phyloP scores from a whole-genome alignment of 30 jellyfish, hydroid and myxozoan species.

The Chrysaora quinquecirrha region DNA sequence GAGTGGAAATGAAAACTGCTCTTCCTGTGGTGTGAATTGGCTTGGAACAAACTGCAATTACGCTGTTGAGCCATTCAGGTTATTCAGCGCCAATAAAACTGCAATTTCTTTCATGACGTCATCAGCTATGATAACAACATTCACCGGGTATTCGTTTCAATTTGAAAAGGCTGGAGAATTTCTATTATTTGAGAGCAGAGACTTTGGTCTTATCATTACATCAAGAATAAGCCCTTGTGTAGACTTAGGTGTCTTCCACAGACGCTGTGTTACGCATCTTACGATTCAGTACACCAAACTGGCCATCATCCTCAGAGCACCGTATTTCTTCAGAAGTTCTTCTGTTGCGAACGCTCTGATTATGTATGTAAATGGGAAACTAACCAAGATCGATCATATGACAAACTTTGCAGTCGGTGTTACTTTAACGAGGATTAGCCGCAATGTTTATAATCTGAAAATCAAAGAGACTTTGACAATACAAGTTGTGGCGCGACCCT shows the following conservation, averaged over 20 bases:
- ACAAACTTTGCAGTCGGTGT: conserved; percentile 20
- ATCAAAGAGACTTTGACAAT: conserved; percentile 3
- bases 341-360: conserved; percentile 11
- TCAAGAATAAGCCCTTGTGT: conserved; percentile 33
- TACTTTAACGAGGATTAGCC: conserved; percentile 7
- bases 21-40: conserved; percentile 54
- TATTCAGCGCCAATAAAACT: conserved; percentile 3
- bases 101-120: conserved; percentile 61
- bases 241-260: conserved; percentile 9
- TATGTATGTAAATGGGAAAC: conserved; percentile 21
- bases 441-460: conserved; percentile 34
- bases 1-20: conserved; percentile 62
- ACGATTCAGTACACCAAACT: conserved; percentile 16
- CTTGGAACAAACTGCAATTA: conserved; percentile 44
- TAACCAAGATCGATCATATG: conserved; percentile 27
- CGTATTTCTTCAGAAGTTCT: conserved; percentile 16
- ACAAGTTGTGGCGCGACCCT: conserved; percentile 37
- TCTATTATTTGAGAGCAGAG: conserved; percentile 11
- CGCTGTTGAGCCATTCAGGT: conserved; percentile 40
- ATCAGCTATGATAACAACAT: conserved; percentile 48
- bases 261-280: conserved; percentile 43
- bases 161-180: conserved; percentile 8
- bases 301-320: conserved; percentile 53
- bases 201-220: background rate
- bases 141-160: conserved; percentile 43